Conservation (phyloP, 2,113 vertebrate species). For the Oncorhynchus kisutch region DNA sequence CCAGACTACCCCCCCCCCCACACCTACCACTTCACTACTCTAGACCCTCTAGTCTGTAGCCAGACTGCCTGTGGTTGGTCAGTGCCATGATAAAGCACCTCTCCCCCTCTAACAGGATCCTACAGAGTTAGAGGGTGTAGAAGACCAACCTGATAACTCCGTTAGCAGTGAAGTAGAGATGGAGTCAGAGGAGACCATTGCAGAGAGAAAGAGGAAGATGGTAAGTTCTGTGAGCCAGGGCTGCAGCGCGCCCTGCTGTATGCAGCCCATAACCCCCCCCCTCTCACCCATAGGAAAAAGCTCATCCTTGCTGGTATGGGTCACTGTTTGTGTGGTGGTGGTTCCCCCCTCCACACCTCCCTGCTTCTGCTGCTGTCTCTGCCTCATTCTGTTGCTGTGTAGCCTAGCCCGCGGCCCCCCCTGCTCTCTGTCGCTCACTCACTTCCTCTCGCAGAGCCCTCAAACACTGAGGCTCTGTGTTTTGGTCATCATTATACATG, state of each 20-base stretch:
- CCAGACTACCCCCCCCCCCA: background rate
- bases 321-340: conserved; percentile 46
- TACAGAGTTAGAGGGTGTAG: conserved; percentile 97
- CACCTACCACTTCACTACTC: background rate
- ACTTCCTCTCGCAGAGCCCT: conserved; percentile 6
- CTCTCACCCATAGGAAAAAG: conserved; percentile 19
- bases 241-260: conserved; percentile 62
- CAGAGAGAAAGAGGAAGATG: conserved; percentile 99
- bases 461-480: conserved; percentile 25
- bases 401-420: conserved; percentile 7
- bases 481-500: conserved; percentile 13
- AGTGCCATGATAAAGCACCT: conserved; percentile 78
- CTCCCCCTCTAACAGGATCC: conserved; percentile 94
- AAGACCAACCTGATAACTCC: conserved; percentile 88
- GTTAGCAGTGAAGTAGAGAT: conserved; percentile 99
- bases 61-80: conserved; percentile 64
- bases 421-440: conserved; percentile 21
- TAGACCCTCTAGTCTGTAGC: conserved; percentile 65
- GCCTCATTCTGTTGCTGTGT: conserved; percentile 40
- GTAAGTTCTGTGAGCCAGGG: conserved; percentile 86
- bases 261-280: conserved; percentile 15
- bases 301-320: conserved; percentile 42
- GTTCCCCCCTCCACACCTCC: conserved; percentile 17
- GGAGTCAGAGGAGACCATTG: conserved; percentile 99
- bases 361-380: conserved; percentile 35